A percentile compares a stretch with the other conserved stretches of the same genome.
Evolutionary conservation across 2,113 vertebrate genomes (phyloP).

Genomic region (Clarias gariepinus): DNA sequence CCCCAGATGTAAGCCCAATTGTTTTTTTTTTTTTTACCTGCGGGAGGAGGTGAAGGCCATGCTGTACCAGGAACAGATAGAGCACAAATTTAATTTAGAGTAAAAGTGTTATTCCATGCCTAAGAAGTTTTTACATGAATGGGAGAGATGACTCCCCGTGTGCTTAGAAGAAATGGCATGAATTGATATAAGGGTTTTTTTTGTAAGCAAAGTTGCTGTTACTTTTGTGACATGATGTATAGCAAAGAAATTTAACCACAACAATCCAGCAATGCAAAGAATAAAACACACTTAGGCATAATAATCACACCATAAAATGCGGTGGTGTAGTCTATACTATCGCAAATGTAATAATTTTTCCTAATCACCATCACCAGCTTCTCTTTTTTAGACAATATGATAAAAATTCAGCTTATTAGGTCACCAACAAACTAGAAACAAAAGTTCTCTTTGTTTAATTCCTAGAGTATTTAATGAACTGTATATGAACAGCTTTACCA

Average conservation of each 20-base stretch:
- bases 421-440: background rate
- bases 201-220: no score
- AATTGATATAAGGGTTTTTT: no score
- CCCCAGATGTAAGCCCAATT: no score
- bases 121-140: no score
- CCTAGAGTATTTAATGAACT: background rate
- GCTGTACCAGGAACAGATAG: no score
- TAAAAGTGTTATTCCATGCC: no score
- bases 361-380: background rate
- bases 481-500: background rate
- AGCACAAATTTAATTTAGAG: no score
- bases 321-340: background rate
- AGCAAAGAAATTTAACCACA: background rate
- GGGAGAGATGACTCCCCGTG: no score
- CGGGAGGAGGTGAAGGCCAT: no score
- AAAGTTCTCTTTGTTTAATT: background rate
- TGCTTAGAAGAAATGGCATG: no score
- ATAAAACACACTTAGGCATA: background rate
- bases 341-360: background rate
- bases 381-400: background rate
- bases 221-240: no score
- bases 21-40: no score
- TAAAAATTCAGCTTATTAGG: background rate
- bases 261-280: background rate
- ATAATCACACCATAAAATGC: background rate